Evolutionary conservation across 2,113 vertebrate genomes (phyloP), one percentile per base, ranked within the genome.

Genomic region (Gopherus evgoodei): DNA sequence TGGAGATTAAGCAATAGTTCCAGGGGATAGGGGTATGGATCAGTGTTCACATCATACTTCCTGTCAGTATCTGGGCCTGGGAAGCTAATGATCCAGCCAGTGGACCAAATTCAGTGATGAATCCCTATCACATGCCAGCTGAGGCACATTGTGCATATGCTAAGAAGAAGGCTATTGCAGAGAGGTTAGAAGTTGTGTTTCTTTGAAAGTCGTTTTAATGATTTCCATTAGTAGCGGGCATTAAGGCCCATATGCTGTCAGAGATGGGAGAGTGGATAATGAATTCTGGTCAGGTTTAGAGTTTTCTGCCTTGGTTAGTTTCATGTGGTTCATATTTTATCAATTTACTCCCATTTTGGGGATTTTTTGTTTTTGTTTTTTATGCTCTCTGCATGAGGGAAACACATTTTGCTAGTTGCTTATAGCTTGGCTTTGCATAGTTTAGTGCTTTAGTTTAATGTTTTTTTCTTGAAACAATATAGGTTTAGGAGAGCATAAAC

Each of bases 381-480:
- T 47, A 57, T 21, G 25, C 35, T 87, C 38, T 29, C 5, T 79
- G 69, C 17, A 24, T 47, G 56, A 16, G 42, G 22, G 9, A 78
- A 56, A 49, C 5, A 22, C 47, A 81, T 62, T 87, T 78, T 35
- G 16, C 25, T 31, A 72, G 19, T 53, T 42, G 49, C 49, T 69
- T 21, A 50, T 72, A 14, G 35, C 13, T 72, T 80, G 81, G 85
- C 69, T 75, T 97, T 96, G 95, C 88, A 88, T 85, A 49, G 9
- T 49, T 49, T 49, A 91, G 88, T 62, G 91, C 54, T 96, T 93
- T 83, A 94, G 83, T 91, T 81, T 65, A 93, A 69, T 0, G 87
- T 93, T 94, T 94, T 92, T 93, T 79, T 81, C 19, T n/a, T 56
- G 38, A 57, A 76, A 49, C 38, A 49, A 31, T 95, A 86, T 86